These are phyloP conservation scores for Strigamia crassipes DNA, from an alignment of 2,888 invertebrate genomes.

Conservation along the genomic window DNA sequence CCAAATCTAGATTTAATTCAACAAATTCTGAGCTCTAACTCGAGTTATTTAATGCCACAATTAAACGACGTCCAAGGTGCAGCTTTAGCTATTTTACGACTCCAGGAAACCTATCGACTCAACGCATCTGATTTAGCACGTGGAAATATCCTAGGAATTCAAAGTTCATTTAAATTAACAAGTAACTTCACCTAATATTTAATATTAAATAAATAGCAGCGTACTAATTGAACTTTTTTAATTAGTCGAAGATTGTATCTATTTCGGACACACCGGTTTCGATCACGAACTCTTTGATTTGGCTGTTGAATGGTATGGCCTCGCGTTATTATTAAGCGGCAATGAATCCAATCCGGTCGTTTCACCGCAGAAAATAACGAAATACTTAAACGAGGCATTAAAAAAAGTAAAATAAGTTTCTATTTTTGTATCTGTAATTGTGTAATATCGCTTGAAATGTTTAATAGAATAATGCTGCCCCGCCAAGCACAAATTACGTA, in stretches of 20 bases:
- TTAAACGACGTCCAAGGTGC: constrained; percentile 55
- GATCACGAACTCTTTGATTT: constrained; percentile 56
- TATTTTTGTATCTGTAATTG: too few species aligned
- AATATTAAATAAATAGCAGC: too few species aligned
- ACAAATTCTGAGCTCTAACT: not conserved
- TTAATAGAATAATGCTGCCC: too few species aligned
- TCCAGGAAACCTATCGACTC: constrained; percentile 55
- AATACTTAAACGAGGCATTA: not conserved
- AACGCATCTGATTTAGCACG: constrained; percentile 53
- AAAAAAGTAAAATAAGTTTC: not conserved
- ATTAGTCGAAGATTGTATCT: constrained; percentile 57
- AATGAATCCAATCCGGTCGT: not conserved
- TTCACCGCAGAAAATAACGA: too few species aligned
- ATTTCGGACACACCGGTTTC: constrained; percentile 57
- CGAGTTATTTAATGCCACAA: constrained; percentile 52
- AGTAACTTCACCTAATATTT: too few species aligned
- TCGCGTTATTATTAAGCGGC: constrained; percentile 53
- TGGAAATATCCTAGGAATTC: constrained; percentile 52
- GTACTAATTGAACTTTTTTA: not conserved
- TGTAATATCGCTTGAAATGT: too few species aligned
- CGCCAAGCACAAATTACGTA: too few species aligned
- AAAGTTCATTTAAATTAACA: constrained; percentile 50
- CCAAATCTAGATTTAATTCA: constrained; percentile 25
- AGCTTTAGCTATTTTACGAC: constrained; percentile 55
- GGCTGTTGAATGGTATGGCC: constrained; percentile 58